These are phyloP conservation scores for Dermolepida albohirtum DNA, from an alignment of 2,888 invertebrate genomes.

Conservation along the genomic window DNA sequence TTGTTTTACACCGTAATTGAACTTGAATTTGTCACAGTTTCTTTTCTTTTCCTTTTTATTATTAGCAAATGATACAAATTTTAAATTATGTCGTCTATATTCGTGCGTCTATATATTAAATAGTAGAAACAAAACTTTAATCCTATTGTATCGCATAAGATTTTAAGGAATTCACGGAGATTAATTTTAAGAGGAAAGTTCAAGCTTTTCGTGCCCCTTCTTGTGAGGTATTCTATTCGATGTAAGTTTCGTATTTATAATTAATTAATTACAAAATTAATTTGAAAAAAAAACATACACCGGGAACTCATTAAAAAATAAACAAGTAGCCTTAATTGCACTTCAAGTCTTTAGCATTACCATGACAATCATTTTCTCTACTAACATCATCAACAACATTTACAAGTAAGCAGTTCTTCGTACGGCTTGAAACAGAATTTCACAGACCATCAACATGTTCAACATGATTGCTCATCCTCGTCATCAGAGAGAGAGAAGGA, in stretches of 20 bases:
- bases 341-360: constrained; percentile 17
- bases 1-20: too few relatives aligned
- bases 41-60: too few relatives aligned
- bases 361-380: constrained; percentile 13
- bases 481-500: constrained; percentile 6
- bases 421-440: constrained; percentile 5
- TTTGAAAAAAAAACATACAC: not conserved
- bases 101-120: too few relatives aligned
- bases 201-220: too few relatives aligned
- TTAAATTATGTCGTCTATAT: too few relatives aligned
- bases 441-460: constrained; percentile 28
- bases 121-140: too few relatives aligned
- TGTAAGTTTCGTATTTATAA: constrained; percentile 6
- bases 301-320: constrained; percentile 30
- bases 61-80: too few relatives aligned
- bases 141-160: too few relatives aligned
- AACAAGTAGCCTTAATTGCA: constrained; percentile 29
- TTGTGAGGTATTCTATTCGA: too few relatives aligned
- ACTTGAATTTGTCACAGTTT: too few relatives aligned
- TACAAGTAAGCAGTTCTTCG: constrained; percentile 10
- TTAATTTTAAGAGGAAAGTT: too few relatives aligned
- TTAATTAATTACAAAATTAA: constrained; percentile 36
- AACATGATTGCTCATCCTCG: constrained; percentile 25
- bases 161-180: too few relatives aligned
- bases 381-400: constrained; percentile 4